These are phyloP conservation scores for Borostomias antarcticus DNA, from an alignment of 2,797 vertebrate genomes.

Conservation along the genomic window DNA sequence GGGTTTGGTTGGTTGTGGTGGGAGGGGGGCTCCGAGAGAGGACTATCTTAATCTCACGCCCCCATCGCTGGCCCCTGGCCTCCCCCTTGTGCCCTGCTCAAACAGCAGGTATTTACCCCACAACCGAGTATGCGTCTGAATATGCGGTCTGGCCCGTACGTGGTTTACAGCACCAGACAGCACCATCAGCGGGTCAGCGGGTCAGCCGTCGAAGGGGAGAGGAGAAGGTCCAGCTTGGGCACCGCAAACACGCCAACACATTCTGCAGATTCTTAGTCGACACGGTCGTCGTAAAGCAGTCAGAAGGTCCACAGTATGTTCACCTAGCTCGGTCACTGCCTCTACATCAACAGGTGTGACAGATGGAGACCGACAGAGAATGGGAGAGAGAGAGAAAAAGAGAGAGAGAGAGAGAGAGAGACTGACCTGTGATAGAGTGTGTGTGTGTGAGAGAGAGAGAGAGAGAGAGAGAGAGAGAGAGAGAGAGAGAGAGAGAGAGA, in stretches of 20 bases:
- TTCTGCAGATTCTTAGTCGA: no score
- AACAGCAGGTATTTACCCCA: no score
- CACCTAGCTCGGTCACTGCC: no score
- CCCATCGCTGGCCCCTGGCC: background rate
- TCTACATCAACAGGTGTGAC: background rate
- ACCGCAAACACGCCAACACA: background rate
- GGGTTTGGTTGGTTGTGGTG: no score
- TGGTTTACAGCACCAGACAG: no score
- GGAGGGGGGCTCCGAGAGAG: background rate
- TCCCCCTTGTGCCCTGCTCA: background rate
- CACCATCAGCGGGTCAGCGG: slow-evolving; percentile 16
- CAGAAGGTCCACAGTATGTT: no score
- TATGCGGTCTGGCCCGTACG: no score
- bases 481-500: background rate
- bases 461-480: background rate
- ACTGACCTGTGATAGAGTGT: no score
- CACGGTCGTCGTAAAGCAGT: no score
- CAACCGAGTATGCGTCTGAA: no score
- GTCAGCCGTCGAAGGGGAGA: slow-evolving; percentile 17
- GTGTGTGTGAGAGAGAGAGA: no score
- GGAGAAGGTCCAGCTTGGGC: no score
- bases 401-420: background rate
- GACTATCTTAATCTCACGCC: slow-evolving; percentile 5
- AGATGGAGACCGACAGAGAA: background rate
- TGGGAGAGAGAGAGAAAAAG: background rate